phyloP scores from a whole-genome alignment of 2,113 vertebrate species.

The Nanorana parkeri region DNA sequence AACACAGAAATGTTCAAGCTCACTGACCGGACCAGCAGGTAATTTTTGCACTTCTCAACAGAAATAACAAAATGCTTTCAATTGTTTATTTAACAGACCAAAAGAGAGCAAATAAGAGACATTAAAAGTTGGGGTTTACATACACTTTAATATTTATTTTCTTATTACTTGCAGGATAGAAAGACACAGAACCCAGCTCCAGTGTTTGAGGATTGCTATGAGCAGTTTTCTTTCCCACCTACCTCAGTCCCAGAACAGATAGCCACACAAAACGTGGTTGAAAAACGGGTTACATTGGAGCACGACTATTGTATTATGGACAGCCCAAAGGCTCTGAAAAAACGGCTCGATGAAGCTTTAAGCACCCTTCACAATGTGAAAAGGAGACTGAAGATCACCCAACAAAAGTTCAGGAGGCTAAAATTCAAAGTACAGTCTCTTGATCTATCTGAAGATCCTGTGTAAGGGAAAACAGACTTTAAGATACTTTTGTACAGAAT shows the following conservation, averaged over 20 bases:
- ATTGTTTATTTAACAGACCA: no score
- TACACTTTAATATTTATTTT: neutral
- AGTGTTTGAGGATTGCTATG: neutral
- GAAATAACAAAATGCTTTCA: no score
- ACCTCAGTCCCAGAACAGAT: neutral
- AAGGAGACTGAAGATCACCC: slow-evolving; percentile 52
- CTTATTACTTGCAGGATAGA: slow-evolving; percentile 25
- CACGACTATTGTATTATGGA: slow-evolving; percentile 53
- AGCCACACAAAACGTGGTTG: neutral
- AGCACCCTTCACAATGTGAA: slow-evolving; percentile 42
- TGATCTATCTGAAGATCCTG: slow-evolving; percentile 32
- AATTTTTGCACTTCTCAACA: no score
- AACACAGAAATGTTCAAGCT: no score
- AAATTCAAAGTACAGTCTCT: slow-evolving; percentile 50
- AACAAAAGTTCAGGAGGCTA: slow-evolving; percentile 52
- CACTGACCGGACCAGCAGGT: no score
- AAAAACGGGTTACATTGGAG: slow-evolving; percentile 45
- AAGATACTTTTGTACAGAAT: neutral
- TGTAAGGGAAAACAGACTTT: slow-evolving; percentile 10
- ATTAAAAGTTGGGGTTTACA: neutral
- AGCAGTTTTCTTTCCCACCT: slow-evolving; percentile 1
- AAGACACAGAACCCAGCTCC: neutral
- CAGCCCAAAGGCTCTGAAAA: slow-evolving; percentile 48
- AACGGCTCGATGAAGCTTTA: slow-evolving; percentile 48
- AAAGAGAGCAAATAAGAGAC: no score